Evolutionary conservation across 2,797 vertebrate species (phyloP).

Genomic region (Buceros bicornis): DNA sequence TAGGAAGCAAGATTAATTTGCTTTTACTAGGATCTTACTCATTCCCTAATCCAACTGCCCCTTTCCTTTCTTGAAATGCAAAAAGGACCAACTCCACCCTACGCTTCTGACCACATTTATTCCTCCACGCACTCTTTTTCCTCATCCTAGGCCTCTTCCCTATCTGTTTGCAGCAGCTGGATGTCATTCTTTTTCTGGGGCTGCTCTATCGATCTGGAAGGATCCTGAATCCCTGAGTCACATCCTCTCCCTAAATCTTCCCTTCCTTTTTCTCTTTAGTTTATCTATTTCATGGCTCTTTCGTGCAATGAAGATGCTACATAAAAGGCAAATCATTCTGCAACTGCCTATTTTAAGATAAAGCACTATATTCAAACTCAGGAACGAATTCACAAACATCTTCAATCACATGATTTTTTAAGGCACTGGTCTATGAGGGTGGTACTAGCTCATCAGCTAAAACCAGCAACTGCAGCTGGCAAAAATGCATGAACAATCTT

Average conservation of each 20-base stretch:
- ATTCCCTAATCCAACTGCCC: neutral
- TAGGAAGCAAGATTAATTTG: neutral
- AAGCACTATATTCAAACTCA: slow-evolving; percentile 25
- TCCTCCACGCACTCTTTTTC: neutral
- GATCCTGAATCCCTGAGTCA: slow-evolving; percentile 35
- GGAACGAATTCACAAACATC: slow-evolving; percentile 49
- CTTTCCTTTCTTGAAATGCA: neutral
- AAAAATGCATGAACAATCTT: slow-evolving; percentile 17
- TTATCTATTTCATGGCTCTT: slow-evolving; percentile 38
- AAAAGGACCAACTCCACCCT: neutral
- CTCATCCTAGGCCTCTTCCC: neutral
- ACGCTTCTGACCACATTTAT: neutral
- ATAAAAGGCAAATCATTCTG: slow-evolving; percentile 30
- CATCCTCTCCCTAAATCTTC: slow-evolving; percentile 38
- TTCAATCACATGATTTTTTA: neutral
- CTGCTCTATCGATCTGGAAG: slow-evolving; percentile 23
- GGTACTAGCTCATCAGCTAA: slow-evolving; percentile 15
- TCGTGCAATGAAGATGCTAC: neutral
- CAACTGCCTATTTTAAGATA: slow-evolving; percentile 42
- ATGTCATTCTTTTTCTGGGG: neutral
- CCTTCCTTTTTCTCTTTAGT: slow-evolving; percentile 26
- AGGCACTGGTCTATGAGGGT: neutral
- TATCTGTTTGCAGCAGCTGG: slow-evolving; percentile 2
- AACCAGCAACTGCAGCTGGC: neutral
- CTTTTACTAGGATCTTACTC: neutral